Evolutionary conservation across 1,140 invertebrate genomes (phyloP).

Genomic region (Drosophila asahinai): DNA sequence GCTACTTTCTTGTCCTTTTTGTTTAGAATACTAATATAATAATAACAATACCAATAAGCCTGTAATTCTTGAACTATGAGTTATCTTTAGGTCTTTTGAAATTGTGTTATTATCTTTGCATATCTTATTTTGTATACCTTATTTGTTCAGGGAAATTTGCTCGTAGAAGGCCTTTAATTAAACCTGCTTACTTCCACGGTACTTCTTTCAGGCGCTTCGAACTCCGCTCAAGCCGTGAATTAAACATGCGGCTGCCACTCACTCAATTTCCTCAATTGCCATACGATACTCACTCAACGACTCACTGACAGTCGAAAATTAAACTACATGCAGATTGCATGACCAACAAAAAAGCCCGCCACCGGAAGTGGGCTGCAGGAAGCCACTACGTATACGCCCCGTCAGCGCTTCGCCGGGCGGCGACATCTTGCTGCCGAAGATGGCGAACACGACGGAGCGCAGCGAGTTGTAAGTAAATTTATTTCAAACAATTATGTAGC

Average conservation of each 20-base stretch:
- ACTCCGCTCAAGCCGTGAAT: conserved; percentile 7
- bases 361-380: conserved; percentile 12
- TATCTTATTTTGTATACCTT: too few species aligned
- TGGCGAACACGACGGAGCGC: conserved; percentile 2
- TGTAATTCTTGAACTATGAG: too few species aligned
- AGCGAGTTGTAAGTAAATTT: conserved; percentile 69
- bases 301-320: conserved; percentile 43
- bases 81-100: too few species aligned
- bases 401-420: conserved; percentile 51
- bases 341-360: conserved; percentile 39
- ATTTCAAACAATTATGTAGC: conserved; percentile 83
- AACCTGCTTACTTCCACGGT: neutral
- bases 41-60: too few species aligned
- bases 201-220: neutral
- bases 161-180: neutral
- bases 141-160: neutral
- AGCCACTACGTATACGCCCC: conserved; percentile 73
- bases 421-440: conserved; percentile 42
- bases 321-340: conserved; percentile 62
- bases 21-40: too few species aligned
- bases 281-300: conserved; percentile 15
- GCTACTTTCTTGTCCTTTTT: too few species aligned
- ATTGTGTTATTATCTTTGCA: too few species aligned
- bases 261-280: conserved; percentile 28
- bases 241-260: conserved; percentile 40